Percentiles rank a stretch among this genome's conserved stretches.
Conservation (phyloP, 2,888 invertebrate genomes). For the Dilophus febrilis region DNA sequence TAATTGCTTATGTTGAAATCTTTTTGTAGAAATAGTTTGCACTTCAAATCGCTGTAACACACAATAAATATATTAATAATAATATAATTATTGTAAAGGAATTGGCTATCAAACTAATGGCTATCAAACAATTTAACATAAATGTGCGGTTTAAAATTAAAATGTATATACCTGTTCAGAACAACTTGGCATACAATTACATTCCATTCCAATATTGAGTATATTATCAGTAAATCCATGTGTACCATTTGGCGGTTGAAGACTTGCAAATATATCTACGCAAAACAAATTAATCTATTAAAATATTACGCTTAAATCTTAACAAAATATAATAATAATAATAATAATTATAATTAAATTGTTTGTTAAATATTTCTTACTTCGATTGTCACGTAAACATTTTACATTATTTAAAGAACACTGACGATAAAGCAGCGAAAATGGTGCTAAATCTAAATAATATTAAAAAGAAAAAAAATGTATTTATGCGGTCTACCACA, state of each 20-base stretch:
- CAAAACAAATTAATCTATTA: too few relatives aligned
- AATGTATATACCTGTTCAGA: constrained; percentile 7
- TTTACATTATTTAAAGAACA: neutral
- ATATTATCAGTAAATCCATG: neutral
- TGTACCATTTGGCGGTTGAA: neutral
- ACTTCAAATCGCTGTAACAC: too few relatives aligned
- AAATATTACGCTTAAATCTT: too few relatives aligned
- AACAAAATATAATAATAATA: neutral
- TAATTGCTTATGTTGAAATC: too few relatives aligned
- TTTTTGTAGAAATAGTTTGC: too few relatives aligned
- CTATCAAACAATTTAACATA: too few relatives aligned
- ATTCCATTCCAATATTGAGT: constrained; percentile 8
- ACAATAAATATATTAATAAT: too few relatives aligned
- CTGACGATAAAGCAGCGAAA: neutral
- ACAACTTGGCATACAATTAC: constrained; percentile 14
- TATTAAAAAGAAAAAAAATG: too few relatives aligned
- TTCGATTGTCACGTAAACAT: neutral
- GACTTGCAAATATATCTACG: neutral
- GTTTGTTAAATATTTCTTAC: neutral
- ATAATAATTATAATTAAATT: neutral
- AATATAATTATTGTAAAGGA: too few relatives aligned
- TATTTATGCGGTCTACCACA: too few relatives aligned
- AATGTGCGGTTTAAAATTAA: too few relatives aligned
- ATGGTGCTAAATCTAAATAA: neutral
- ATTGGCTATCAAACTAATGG: too few relatives aligned